Percentiles rank a stretch among this genome's conserved stretches.
These are phyloP conservation scores for Dinoponera quadriceps DNA, from an alignment of 1,140 invertebrate genomes.

Conservation along the genomic window DNA sequence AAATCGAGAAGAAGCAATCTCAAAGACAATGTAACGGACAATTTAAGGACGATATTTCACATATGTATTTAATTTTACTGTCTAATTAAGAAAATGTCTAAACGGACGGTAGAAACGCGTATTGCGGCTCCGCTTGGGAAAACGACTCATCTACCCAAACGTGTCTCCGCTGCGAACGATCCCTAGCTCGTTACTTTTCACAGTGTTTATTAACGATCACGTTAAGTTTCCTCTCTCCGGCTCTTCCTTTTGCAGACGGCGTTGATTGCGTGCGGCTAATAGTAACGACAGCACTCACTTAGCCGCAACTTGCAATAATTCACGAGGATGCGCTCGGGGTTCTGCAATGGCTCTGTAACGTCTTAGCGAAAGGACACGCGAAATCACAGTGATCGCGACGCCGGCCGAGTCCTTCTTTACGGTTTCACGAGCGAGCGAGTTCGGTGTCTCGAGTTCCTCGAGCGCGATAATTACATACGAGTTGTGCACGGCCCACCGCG, in stretches of 20 bases:
- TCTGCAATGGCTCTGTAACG: too few species aligned
- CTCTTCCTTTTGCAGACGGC: not conserved
- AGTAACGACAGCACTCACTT: not conserved
- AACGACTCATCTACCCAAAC: too few species aligned
- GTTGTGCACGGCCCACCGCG: constrained; percentile 15
- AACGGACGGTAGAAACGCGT: too few species aligned
- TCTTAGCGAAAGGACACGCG: not conserved
- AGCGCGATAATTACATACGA: constrained; percentile 31
- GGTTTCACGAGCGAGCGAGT: not conserved
- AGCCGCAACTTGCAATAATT: constrained; percentile 14
- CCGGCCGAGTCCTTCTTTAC: not conserved
- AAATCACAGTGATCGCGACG: constrained; percentile 6
- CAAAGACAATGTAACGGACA: too few species aligned
- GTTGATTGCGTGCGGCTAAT: constrained; percentile 28
- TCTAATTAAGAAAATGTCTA: too few species aligned
- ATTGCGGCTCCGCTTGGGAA: too few species aligned
- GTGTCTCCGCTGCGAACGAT: not conserved
- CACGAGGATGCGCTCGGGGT: not conserved
- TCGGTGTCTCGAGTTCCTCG: not conserved
- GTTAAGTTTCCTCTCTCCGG: not conserved
- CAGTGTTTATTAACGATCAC: not conserved
- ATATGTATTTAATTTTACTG: too few species aligned
- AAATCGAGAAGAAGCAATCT: too few species aligned
- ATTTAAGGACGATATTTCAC: too few species aligned
- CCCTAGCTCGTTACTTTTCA: constrained; percentile 4